Conservation (phyloP, 2,113 vertebrate species). For the Misgurnus anguillicaudatus region DNA sequence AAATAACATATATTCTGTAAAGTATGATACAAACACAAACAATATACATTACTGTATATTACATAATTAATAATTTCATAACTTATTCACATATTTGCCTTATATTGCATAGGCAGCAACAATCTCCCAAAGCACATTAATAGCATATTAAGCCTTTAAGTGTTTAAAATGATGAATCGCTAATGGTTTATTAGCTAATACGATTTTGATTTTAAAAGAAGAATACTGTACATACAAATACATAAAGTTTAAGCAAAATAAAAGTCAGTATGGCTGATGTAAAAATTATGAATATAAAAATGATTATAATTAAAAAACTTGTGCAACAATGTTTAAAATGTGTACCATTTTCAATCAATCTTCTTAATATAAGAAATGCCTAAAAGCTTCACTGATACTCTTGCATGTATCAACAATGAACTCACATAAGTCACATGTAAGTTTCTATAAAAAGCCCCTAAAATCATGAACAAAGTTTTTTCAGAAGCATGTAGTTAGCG, state of each 20-base stretch:
- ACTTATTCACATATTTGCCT: conserved; percentile 5
- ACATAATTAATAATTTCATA: background rate
- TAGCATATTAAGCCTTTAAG: background rate
- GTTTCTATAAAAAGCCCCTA: background rate
- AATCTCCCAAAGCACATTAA: background rate
- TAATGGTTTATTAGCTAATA: too few species aligned
- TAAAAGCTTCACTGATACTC: conserved; percentile 40
- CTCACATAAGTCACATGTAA: background rate
- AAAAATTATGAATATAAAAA: conserved; percentile 10
- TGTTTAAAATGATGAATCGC: background rate
- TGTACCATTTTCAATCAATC: conserved; percentile 1
- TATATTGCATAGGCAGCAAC: background rate
- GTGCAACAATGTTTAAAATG: conserved; percentile 7
- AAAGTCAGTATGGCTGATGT: conserved; percentile 14
- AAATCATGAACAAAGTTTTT: background rate
- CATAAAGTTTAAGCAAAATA: conserved; percentile 11
- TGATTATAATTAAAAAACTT: conserved; percentile 24
- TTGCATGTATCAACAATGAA: conserved; percentile 29
- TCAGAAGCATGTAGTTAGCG: background rate
- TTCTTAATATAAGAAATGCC: conserved; percentile 79
- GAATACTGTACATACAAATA: too few species aligned
- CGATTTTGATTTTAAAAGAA: too few species aligned
- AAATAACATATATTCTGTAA: too few species aligned
- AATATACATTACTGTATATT: too few species aligned
- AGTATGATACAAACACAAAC: too few species aligned